Percentiles rank a stretch among this genome's conserved stretches.
Conservation (phyloP, 2,113 vertebrate genomes). For the Lagopus leucura region DNA sequence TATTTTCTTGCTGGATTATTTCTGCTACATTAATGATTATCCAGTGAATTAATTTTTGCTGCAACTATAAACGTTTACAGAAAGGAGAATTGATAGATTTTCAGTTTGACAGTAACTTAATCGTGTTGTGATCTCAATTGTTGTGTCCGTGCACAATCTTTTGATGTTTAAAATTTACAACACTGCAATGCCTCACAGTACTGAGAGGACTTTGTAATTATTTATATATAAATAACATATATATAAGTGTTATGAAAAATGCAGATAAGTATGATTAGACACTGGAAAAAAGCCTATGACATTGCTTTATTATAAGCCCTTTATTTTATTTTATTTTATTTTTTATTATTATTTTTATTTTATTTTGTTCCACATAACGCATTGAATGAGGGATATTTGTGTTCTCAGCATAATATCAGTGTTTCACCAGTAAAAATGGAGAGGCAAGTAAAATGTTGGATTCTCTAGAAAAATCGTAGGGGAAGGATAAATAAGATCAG, state of each 20-base stretch:
- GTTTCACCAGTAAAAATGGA: background rate
- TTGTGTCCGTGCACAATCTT: background rate
- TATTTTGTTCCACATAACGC: background rate
- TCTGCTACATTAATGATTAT: constrained; percentile 28
- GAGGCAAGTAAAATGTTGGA: background rate
- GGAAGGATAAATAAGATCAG: fast-evolving
- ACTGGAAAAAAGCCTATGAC: background rate
- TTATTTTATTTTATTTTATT: too few relatives aligned
- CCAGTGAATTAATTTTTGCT: constrained; percentile 1
- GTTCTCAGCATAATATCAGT: background rate
- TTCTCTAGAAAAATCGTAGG: background rate
- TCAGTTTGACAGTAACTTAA: background rate
- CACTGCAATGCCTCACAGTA: background rate
- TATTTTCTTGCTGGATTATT: constrained; percentile 44
- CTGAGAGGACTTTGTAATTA: background rate
- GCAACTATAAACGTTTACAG: background rate
- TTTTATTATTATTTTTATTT: too few relatives aligned
- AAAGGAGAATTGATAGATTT: background rate
- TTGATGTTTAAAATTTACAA: background rate
- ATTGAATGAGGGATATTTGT: background rate
- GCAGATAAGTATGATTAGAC: background rate
- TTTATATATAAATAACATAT: background rate
- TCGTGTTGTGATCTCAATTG: background rate
- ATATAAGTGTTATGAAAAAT: background rate
- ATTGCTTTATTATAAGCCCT: background rate